phyloP scores from a whole-genome alignment of 2,797 vertebrate genomes.

The Poliocrania exsul region DNA sequence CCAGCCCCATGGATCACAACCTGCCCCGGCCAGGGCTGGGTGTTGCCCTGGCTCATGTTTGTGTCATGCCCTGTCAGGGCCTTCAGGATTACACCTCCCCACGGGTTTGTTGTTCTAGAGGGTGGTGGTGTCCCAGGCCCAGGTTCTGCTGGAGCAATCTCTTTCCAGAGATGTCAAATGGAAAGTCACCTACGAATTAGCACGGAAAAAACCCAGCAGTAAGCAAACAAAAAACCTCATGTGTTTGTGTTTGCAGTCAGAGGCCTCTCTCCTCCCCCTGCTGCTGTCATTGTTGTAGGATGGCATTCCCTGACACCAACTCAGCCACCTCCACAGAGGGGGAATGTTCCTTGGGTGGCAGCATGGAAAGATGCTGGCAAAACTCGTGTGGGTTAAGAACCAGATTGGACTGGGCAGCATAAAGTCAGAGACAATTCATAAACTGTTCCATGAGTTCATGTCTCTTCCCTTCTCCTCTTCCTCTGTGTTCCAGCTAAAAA shows the following conservation, averaged over 20 bases:
- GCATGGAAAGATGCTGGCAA: constrained; percentile 15
- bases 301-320: neutral
- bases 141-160: constrained; percentile 41
- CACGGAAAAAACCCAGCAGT: neutral
- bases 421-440: constrained; percentile 23
- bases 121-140: constrained; percentile 52
- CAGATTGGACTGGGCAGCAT: neutral
- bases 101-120: constrained; percentile 31
- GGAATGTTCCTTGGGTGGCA: neutral
- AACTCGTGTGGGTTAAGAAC: neutral
- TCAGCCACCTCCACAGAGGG: neutral
- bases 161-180: constrained; percentile 28
- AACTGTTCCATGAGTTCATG: constrained; percentile 67
- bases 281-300: neutral
- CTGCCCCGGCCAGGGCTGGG: neutral
- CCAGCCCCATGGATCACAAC: neutral
- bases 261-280: neutral
- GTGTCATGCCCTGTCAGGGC: neutral
- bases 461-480: constrained; percentile 36
- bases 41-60: constrained; percentile 3
- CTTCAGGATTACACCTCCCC: neutral
- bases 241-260: constrained; percentile 30
- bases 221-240: constrained; percentile 34
- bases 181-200: constrained; percentile 22
- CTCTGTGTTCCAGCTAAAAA: neutral